Percentiles rank a stretch among this genome's conserved stretches.
phyloP scores from a whole-genome alignment of 2,888 invertebrate species.

The Tethea ocularis region DNA sequence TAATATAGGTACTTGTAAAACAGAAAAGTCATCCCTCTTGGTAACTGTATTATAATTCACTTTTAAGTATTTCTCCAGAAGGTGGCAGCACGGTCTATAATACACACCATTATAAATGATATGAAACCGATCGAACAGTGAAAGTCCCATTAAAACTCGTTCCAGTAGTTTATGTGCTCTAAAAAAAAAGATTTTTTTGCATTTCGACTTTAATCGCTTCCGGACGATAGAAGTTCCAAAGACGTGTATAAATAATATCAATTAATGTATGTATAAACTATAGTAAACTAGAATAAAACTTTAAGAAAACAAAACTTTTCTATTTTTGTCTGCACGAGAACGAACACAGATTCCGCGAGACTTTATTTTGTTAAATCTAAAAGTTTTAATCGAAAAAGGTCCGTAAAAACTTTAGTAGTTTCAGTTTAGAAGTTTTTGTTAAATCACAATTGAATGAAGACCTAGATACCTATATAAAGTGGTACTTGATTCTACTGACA shows the following conservation, averaged over 20 bases:
- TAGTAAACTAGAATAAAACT: background rate
- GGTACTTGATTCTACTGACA: background rate
- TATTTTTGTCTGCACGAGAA: background rate
- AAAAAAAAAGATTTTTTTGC: no score
- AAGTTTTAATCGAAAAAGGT: background rate
- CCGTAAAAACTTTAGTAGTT: background rate
- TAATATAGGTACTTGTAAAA: no score
- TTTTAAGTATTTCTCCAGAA: no score
- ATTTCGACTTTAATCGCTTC: no score
- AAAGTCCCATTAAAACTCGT: conserved; percentile 9
- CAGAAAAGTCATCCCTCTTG: no score
- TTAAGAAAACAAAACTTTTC: background rate
- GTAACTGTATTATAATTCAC: no score
- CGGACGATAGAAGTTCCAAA: no score
- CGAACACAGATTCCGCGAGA: background rate
- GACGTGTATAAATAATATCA: background rate
- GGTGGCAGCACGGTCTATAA: background rate
- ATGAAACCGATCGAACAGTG: conserved; percentile 7
- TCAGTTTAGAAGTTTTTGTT: conserved; percentile 19
- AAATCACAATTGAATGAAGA: conserved; percentile 26
- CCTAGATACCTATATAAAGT: conserved; percentile 5
- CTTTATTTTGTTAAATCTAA: background rate
- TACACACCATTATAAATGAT: conserved; percentile 6
- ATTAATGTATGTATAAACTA: background rate
- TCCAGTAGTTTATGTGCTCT: conserved; percentile 7